Percentiles rank a stretch among this genome's conserved stretches.
Evolutionary conservation across 2,888 invertebrate genomes (phyloP).

Genomic region (Cepaea hortensis): DNA sequence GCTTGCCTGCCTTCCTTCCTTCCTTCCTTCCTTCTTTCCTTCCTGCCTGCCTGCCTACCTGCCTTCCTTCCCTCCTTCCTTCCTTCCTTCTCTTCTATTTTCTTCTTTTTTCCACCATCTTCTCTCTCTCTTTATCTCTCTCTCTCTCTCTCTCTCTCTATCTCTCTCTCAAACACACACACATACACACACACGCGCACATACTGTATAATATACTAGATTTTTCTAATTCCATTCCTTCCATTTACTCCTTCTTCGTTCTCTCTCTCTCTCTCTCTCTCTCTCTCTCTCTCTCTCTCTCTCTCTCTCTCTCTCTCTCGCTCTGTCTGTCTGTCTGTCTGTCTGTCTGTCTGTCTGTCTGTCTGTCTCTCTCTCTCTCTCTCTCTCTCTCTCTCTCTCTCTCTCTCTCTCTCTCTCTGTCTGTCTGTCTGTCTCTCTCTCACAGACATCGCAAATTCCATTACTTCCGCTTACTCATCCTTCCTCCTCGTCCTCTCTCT

Average conservation of each 20-base stretch:
- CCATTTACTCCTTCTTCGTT: background rate
- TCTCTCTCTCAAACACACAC: background rate
- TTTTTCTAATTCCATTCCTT: background rate
- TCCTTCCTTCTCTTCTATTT: no score
- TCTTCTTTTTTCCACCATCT: background rate
- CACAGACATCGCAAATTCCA: no score
- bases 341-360: no score
- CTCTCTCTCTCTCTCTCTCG: no score
- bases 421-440: no score
- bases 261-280: background rate
- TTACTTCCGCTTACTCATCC: no score
- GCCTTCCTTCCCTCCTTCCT: background rate
- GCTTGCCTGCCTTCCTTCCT: no score
- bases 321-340: no score
- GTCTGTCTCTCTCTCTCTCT: background rate
- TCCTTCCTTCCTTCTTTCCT: background rate
- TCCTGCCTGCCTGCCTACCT: background rate
- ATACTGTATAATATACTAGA: no score
- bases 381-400: slow-evolving; percentile 1
- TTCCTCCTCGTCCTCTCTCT: no score
- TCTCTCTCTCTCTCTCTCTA: background rate
- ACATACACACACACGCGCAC: no score
- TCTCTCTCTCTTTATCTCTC: background rate
- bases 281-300: background rate
- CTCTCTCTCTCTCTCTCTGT: no score